A percentile compares a stretch with the other conserved stretches of the same genome.
Evolutionary conservation across 2,113 vertebrate genomes (phyloP).

Genomic region (Taurulus bubalis): DNA sequence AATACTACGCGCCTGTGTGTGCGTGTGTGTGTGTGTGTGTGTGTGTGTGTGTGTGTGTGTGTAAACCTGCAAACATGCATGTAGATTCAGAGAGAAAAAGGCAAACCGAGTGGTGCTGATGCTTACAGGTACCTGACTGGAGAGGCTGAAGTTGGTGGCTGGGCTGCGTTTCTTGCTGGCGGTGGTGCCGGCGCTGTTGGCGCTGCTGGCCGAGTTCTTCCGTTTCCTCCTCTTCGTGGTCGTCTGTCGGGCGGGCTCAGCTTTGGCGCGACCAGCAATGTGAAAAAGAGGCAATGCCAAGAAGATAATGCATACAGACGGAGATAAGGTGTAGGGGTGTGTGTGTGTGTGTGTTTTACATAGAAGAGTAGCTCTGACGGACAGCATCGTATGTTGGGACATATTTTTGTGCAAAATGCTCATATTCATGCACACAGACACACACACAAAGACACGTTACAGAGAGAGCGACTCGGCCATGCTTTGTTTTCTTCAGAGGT

Average conservation of each 20-base stretch:
- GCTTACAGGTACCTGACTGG: constrained; percentile 99
- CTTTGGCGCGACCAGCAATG: constrained; percentile 83
- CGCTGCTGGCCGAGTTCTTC: constrained; percentile 98
- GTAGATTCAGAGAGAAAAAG: constrained; percentile 37
- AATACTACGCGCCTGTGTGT: constrained; percentile 5
- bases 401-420: background rate
- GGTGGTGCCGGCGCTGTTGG: constrained; percentile 91
- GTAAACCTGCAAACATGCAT: constrained; percentile 33
- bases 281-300: constrained; percentile 79
- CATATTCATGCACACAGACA: constrained; percentile 2
- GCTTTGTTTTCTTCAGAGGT: constrained; percentile 68
- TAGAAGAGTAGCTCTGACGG: background rate
- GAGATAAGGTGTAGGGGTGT: constrained; percentile 55
- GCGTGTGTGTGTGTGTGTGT: background rate
- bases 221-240: constrained; percentile 98
- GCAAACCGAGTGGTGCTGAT: too few relatives aligned
- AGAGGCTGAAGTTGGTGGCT: constrained; percentile 95
- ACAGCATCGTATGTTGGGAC: background rate
- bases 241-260: constrained; percentile 97
- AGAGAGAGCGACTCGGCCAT: constrained; percentile 34
- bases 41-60: background rate
- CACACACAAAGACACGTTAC: constrained; percentile 3
- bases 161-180: constrained; percentile 96
- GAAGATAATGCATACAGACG: constrained; percentile 74
- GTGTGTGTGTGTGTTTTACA: constrained; percentile 12